Base-by-base conservation (phyloP, 1,140 invertebrate species). In the Pseudomyrmex cubaensis region DNA sequence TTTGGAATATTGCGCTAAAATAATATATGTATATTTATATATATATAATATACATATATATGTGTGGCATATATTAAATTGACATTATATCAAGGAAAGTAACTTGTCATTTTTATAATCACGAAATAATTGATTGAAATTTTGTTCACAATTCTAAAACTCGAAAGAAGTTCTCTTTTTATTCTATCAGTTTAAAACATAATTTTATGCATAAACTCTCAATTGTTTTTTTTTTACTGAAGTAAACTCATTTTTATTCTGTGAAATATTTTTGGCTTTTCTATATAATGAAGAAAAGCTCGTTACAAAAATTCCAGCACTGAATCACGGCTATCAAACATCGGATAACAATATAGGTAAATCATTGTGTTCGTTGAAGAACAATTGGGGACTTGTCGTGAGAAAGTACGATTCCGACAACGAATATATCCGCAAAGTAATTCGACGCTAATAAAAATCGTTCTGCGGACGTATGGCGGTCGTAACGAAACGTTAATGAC, bases 401-500 rank as follows among this genome's bases (percentile, higher is more conserved):
- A 88, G 75, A 87, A 84, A 74, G 25, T 22, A 83, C 88, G 63
- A 84, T 89, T 78, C 35, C 50, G 25, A 35, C 56, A 54, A 83
- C 56, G 17, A 77, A 77, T 62, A 35, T 35, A 69, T 64, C 54
- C 57, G 35, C 67, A 61, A 67, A 66, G 70, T 87, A 87, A 92
- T 91, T 90, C 75, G 86, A 72, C 57, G 84, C 86, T 91, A 92
- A 93, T 93, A 92, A 93, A 93, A 93, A 92, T 93, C 84, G 84
- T 90, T 89, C 76, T 87, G 83, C 61, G 85, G 86, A 82, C 85
- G 87, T 89, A 86, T 86, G 88, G 87, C 72, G 83, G 90, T 90
- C 87, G 92, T 92, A 92, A 92, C 89, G 85, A 89, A 89, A 92
- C 92, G 89, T 93, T 93, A 93, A 93, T 93, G 93, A 93, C 88